Evolutionary conservation across 2,888 invertebrate species (phyloP), one percentile per base, ranked within the genome.

Genomic region (Nymphalis urticae): DNA sequence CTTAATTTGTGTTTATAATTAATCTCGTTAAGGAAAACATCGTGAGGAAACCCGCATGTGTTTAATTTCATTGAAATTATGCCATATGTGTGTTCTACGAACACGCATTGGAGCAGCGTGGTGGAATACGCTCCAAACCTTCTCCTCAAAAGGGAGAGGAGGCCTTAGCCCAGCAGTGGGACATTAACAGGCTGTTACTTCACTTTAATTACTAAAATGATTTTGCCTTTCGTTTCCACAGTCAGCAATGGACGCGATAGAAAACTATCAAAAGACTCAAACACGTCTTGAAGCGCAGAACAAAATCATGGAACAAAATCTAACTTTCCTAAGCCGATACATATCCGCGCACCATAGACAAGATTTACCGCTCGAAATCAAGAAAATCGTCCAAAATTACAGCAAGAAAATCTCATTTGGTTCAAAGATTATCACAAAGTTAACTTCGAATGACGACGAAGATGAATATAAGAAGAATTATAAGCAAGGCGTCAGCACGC

Each of bases 281-380:
- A 77, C 93, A 88, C 93, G 95, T 59, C 85, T 97, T 0, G 97
- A 97, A 80, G 92, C 95, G 3, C 95, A 95, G 72, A 95, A 95
- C 77, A 95, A 96, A 77, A 93, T 94, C 0, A 83, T 97, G 71
- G 97, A 97, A 80, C 95, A 96, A 13, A 96, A 96, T 0, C 94
- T 97, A 0, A 93, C 94, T 0, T 93, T 96, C 0, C 87, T 97
- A 7, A 96, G 96, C 5, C 93, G 95, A 2, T 97, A 95, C 83
- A 94, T 97, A n/a, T 94, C 95, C 8, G 94, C 94, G 6, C 82
- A 97, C 64, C 93, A 95, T 27, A 94, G 94, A 64, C 92, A 94
- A 53, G 96, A 97, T 62, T 88, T 96, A 61, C 96, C 97, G 0
- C 90, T 94, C 0, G 97, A 97, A 70, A 94, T 97, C 6, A 94